Evolutionary conservation across 2,888 invertebrate species (phyloP).

Genomic region (Tenthredo mesomela): DNA sequence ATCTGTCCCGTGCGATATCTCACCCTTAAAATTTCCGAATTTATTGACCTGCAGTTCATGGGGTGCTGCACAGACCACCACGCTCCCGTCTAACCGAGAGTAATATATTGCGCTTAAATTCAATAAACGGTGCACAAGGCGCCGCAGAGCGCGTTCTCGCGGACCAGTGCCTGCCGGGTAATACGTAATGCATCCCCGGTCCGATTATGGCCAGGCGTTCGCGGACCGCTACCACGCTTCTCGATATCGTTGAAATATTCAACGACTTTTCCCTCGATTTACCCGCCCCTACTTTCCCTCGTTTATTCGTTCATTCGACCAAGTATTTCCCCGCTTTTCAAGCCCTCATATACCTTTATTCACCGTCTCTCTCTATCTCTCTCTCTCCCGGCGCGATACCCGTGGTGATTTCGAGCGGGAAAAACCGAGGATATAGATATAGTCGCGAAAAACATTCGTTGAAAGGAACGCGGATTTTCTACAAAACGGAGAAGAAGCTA

Average conservation of each 20-base stretch:
- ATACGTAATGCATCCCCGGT: slow-evolving; percentile 31
- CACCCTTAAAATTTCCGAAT: slow-evolving; percentile 25
- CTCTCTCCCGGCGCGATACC: background rate
- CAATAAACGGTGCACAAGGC: slow-evolving; percentile 50
- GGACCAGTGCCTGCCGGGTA: slow-evolving; percentile 35
- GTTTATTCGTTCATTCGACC: background rate
- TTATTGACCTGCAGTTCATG: slow-evolving; percentile 34
- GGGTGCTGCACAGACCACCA: slow-evolving; percentile 2
- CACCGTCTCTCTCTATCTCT: background rate
- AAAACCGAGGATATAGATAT: background rate
- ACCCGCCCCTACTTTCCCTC: background rate
- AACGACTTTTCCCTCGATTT: slow-evolving; percentile 45
- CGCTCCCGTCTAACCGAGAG: slow-evolving; percentile 28
- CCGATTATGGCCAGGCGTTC: slow-evolving; percentile 39
- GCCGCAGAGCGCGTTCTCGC: slow-evolving; percentile 53
- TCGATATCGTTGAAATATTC: slow-evolving; percentile 37
- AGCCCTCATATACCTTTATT: background rate
- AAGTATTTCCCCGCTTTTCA: background rate
- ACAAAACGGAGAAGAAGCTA: slow-evolving; percentile 28
- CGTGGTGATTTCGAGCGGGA: slow-evolving; percentile 9
- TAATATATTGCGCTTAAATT: slow-evolving; percentile 46
- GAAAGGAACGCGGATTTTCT: background rate
- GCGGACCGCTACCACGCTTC: slow-evolving; percentile 2
- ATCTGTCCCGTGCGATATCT: background rate
- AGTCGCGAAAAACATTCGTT: slow-evolving; percentile 6